These are phyloP conservation scores for Ditylenchus weischeri DNA, from an alignment of 2,888 invertebrate genomes.

Conservation along the genomic window DNA sequence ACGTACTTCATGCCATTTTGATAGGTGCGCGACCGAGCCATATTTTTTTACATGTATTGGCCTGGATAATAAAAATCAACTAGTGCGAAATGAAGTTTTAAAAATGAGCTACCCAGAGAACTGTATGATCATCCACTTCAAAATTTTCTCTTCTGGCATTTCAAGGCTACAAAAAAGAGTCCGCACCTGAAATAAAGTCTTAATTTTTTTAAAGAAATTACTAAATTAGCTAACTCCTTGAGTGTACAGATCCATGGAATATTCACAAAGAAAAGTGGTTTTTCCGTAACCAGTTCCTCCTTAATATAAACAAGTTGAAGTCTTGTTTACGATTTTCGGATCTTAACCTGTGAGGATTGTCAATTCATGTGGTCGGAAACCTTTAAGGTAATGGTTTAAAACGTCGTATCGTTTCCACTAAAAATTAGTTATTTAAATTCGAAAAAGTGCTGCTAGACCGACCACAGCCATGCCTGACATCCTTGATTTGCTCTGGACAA, in stretches of 20 bases:
- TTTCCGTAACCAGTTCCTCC: constrained; percentile 57
- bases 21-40: constrained; percentile 54
- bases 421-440: constrained; percentile 17
- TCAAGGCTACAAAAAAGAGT: constrained; percentile 58
- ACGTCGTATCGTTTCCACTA: constrained; percentile 55
- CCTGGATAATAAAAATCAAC: constrained; percentile 34
- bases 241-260: constrained; percentile 52
- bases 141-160: constrained; percentile 56
- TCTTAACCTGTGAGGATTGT: constrained; percentile 53
- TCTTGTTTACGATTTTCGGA: too few relatives aligned
- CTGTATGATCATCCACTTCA: constrained; percentile 58
- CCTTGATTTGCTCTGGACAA: constrained; percentile 38
- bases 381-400: constrained; percentile 54
- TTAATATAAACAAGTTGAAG: too few relatives aligned
- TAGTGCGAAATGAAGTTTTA: background rate
- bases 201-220: too few relatives aligned
- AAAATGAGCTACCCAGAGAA: constrained; percentile 49
- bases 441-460: too few relatives aligned
- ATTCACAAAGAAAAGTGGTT: constrained; percentile 58
- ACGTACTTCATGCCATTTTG: constrained; percentile 56
- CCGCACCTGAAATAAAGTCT: constrained; percentile 40
- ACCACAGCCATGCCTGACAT: constrained; percentile 45
- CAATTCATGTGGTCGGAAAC: constrained; percentile 53
- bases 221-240: constrained; percentile 45
- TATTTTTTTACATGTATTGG: constrained; percentile 54